These are phyloP conservation scores for Thysanoteuthis rhombus DNA, from an alignment of 2,888 invertebrate genomes.

Conservation along the genomic window DNA sequence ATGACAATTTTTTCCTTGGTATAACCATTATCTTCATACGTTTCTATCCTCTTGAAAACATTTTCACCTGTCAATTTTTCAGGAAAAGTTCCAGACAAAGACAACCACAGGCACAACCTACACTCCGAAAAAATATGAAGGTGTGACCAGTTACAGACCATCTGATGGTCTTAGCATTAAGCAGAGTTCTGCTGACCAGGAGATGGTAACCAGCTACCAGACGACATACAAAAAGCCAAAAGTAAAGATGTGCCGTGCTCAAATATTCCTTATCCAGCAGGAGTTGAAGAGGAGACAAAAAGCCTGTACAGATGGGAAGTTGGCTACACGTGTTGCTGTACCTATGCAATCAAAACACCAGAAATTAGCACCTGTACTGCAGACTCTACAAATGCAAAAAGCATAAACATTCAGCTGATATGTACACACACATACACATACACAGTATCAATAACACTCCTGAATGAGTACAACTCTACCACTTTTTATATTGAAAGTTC, in stretches of 20 bases:
- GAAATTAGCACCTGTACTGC: not conserved
- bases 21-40: too few relatives aligned
- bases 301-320: not conserved
- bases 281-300: constrained; percentile 44
- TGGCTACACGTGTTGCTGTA: not conserved
- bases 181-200: constrained; percentile 45
- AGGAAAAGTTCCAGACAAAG: not conserved
- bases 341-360: not conserved
- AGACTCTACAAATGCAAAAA: not conserved
- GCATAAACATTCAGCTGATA: not conserved
- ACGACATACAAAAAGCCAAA: constrained; percentile 53
- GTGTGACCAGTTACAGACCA: constrained; percentile 52
- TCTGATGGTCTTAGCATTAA: constrained; percentile 38
- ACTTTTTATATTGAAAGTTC: too few relatives aligned
- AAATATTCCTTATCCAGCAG: constrained; percentile 56
- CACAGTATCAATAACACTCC: too few relatives aligned
- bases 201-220: constrained; percentile 58
- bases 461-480: too few relatives aligned
- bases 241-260: constrained; percentile 53
- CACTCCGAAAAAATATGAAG: constrained; percentile 49
- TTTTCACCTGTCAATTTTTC: not conserved
- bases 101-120: constrained; percentile 45
- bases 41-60: too few relatives aligned
- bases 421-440: not conserved
- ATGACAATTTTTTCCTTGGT: too few relatives aligned